Percentiles rank a stretch among this genome's conserved stretches.
Conservation (phyloP, 1,140 invertebrate genomes). For the Geopemphigus sp. region DNA sequence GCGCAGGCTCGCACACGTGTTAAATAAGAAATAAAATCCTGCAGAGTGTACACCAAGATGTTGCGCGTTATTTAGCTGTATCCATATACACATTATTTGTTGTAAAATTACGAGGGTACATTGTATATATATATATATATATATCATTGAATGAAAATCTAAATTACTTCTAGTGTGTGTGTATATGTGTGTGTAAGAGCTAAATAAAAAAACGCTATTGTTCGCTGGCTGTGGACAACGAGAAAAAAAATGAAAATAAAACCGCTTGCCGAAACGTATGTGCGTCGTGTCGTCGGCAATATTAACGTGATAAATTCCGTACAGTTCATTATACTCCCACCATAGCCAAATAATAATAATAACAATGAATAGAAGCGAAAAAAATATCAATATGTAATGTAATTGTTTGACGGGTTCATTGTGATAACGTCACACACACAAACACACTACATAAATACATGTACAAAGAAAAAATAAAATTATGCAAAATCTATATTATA, state of each 20-base stretch:
- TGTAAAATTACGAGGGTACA: not conserved
- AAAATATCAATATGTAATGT: constrained; percentile 24
- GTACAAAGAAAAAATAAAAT: not conserved
- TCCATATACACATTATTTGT: not conserved
- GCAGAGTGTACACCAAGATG: not conserved
- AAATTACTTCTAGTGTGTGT: not conserved
- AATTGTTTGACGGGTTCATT: constrained; percentile 32
- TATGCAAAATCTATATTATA: constrained; percentile 12
- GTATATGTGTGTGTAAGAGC: not conserved
- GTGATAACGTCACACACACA: constrained; percentile 2
- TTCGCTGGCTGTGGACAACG: not conserved
- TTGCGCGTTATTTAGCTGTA: too few species aligned
- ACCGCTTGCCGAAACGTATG: constrained; percentile 7
- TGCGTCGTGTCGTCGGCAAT: not conserved
- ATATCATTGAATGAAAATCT: constrained; percentile 28
- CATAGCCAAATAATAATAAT: too few species aligned
- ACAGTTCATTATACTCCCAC: constrained; percentile 44
- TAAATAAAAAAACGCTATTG: constrained; percentile 26
- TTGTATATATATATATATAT: too few species aligned
- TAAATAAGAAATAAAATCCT: not conserved
- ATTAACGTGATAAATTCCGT: constrained; percentile 32
- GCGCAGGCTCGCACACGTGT: not conserved
- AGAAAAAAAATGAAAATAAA: constrained; percentile 30
- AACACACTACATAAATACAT: too few species aligned
- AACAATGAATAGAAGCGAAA: not conserved